A percentile compares a stretch with the other conserved stretches of the same genome.
Conservation (phyloP, 2,888 invertebrate species). For the Apamea crenata region DNA sequence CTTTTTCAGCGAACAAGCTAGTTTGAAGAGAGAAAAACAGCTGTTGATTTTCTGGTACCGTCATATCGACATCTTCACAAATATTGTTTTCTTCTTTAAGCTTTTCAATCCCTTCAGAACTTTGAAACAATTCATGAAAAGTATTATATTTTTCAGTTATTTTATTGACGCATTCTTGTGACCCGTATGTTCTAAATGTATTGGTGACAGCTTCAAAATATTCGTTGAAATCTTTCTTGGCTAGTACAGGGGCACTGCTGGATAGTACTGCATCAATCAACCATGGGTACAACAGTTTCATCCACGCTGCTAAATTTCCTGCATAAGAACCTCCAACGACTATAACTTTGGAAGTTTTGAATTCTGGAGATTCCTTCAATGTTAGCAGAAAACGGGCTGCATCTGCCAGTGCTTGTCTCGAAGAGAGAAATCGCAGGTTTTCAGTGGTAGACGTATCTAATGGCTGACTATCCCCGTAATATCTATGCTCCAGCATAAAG, state of each 20-base stretch:
- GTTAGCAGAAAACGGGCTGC: conserved; percentile 8
- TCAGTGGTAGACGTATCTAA: neutral
- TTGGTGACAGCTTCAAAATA: conserved; percentile 80
- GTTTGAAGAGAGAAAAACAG: conserved; percentile 74
- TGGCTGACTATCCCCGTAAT: conserved; percentile 25
- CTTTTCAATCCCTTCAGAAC: conserved; percentile 71
- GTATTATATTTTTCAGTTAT: conserved; percentile 73
- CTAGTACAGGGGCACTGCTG: conserved; percentile 83
- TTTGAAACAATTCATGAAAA: conserved; percentile 74
- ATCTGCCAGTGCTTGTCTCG: conserved; percentile 26
- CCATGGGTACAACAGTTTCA: conserved; percentile 79
- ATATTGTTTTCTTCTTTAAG: conserved; percentile 79
- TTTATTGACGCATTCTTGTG: conserved; percentile 73
- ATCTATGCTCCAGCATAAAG: conserved; percentile 73
- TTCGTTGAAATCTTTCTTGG: conserved; percentile 82
- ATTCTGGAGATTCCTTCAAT: conserved; percentile 71
- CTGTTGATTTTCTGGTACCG: conserved; percentile 75
- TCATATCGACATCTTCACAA: conserved; percentile 77
- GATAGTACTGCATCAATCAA: conserved; percentile 79
- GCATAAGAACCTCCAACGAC: conserved; percentile 83
- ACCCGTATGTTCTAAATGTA: conserved; percentile 78
- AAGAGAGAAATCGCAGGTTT: conserved; percentile 12
- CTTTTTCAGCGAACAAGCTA: conserved; percentile 68
- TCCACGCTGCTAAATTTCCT: conserved; percentile 84
- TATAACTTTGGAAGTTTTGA: conserved; percentile 79